These are phyloP conservation scores for Ceyx cyanopectus DNA, from an alignment of 2,113 vertebrate genomes.

Conservation along the genomic window DNA sequence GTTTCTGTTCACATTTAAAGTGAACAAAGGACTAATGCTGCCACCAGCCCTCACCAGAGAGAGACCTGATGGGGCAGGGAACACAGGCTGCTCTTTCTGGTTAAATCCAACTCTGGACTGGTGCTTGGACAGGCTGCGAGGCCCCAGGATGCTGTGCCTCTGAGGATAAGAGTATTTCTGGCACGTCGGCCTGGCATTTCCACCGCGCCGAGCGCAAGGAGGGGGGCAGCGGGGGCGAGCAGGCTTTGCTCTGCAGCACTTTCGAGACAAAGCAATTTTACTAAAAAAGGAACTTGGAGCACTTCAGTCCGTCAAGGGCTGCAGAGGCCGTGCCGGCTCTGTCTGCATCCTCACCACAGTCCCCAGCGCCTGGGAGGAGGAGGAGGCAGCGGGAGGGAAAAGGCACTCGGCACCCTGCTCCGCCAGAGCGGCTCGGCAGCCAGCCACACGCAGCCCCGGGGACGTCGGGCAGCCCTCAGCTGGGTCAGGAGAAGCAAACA, in stretches of 20 bases:
- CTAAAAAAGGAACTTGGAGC: conserved; percentile 58
- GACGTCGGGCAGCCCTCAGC: neutral
- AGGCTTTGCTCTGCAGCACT: neutral
- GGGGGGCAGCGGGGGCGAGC: neutral
- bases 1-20: neutral
- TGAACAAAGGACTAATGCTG: conserved; percentile 27
- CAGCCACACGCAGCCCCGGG: accelerated
- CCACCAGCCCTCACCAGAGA: neutral
- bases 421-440: accelerated
- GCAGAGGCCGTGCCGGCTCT: neutral
- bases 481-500: neutral
- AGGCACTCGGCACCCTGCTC: neutral
- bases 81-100: neutral
- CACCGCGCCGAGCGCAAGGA: accelerated
- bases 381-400: neutral
- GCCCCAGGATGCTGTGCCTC: accelerated
- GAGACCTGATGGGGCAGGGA: neutral
- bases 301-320: neutral
- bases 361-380: neutral
- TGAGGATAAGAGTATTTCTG: neutral
- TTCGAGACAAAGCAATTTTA: conserved; percentile 9
- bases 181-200: neutral
- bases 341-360: neutral
- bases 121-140: accelerated
- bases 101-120: accelerated